These are phyloP conservation scores for Tenthredo amoena DNA, from an alignment of 2,888 invertebrate genomes.

Conservation along the genomic window DNA sequence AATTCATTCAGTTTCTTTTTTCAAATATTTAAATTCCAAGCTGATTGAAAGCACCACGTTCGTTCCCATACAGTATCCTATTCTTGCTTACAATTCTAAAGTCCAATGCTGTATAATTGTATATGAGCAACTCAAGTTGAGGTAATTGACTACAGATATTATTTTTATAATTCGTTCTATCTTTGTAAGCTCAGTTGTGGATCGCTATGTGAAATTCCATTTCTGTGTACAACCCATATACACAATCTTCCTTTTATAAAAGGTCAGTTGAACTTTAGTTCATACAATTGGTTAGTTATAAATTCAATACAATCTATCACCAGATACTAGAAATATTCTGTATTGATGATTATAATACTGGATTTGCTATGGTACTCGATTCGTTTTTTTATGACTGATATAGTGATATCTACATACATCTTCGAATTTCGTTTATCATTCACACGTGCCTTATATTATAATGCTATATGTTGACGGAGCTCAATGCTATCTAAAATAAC, in stretches of 20 bases:
- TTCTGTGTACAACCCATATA: neutral
- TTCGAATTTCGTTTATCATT: constrained; percentile 8
- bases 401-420: neutral
- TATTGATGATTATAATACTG: constrained; percentile 11
- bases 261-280: neutral
- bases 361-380: neutral
- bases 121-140: neutral
- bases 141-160: constrained; percentile 33
- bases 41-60: neutral
- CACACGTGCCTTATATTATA: constrained; percentile 18
- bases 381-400: constrained; percentile 9
- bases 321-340: neutral
- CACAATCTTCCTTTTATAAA: neutral
- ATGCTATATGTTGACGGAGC: neutral
- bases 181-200: neutral
- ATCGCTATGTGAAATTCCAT: neutral
- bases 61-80: neutral
- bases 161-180: neutral
- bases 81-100: neutral
- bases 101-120: neutral
- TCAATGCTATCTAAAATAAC: constrained; percentile 18
- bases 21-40: neutral
- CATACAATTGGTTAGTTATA: neutral
- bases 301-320: constrained; percentile 18
- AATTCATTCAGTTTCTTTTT: neutral